These are phyloP conservation scores for Octopus bimaculoides DNA, from an alignment of 1,140 invertebrate genomes.

Conservation along the genomic window DNA sequence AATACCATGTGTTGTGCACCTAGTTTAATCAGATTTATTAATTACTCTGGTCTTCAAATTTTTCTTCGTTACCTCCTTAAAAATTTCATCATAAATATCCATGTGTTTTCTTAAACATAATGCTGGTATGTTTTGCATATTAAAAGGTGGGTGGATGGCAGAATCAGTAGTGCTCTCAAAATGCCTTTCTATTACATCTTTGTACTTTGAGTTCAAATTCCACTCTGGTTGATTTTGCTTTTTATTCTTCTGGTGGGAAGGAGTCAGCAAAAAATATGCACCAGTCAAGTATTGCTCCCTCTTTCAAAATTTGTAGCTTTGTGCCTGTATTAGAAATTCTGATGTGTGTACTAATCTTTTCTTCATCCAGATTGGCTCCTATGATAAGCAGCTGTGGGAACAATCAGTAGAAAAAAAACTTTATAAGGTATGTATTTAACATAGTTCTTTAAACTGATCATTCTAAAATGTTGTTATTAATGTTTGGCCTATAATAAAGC, in stretches of 20 bases:
- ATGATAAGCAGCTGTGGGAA: slow-evolving; percentile 96
- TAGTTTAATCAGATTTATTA: no score
- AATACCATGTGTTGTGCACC: no score
- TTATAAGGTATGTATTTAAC: slow-evolving; percentile 57
- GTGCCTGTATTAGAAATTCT: background rate
- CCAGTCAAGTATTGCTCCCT: background rate
- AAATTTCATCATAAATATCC: no score
- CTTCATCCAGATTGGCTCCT: slow-evolving; percentile 77
- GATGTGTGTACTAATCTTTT: slow-evolving; percentile 4
- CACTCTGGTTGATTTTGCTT: background rate
- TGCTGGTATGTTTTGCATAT: no score
- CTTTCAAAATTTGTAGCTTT: background rate
- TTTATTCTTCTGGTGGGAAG: background rate
- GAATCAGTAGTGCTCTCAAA: background rate
- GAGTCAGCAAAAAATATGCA: background rate
- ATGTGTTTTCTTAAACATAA: no score
- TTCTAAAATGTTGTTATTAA: no score
- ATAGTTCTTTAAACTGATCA: no score
- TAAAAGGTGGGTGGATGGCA: background rate
- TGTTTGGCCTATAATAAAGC: no score
- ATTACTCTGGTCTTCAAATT: no score
- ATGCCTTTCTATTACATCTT: no score
- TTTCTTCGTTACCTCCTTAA: no score
- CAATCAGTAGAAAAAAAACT: slow-evolving; percentile 87
- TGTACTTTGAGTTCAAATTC: background rate